Evolutionary conservation across 2,888 invertebrate species (phyloP).

Genomic region (Piscicola geometra): DNA sequence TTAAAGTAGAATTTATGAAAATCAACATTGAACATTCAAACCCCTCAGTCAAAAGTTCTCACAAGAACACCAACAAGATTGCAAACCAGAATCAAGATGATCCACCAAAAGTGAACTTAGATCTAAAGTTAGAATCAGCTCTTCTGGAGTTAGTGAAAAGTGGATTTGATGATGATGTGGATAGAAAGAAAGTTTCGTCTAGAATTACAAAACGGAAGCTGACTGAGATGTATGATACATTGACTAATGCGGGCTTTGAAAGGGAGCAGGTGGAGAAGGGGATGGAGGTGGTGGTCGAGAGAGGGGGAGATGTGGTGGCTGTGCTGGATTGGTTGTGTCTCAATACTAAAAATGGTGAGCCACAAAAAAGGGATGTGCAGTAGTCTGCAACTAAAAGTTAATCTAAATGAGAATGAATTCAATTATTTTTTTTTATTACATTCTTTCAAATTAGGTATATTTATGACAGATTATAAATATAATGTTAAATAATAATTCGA

Average conservation of each 20-base stretch:
- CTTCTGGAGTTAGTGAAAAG: slow-evolving; percentile 11
- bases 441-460: neutral
- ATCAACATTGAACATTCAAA: too few species aligned
- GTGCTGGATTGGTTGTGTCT: slow-evolving; percentile 55
- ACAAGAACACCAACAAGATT: too few species aligned
- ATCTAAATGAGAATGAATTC: neutral
- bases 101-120: slow-evolving; percentile 13
- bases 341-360: slow-evolving; percentile 50
- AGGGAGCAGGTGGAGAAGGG: slow-evolving; percentile 51
- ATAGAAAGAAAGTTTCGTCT: neutral
- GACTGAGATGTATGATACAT: slow-evolving; percentile 49
- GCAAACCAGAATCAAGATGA: neutral
- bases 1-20: too few species aligned
- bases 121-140: slow-evolving; percentile 17
- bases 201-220: slow-evolving; percentile 19
- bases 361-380: too few species aligned
- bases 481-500: neutral
- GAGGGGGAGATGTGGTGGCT: slow-evolving; percentile 53
- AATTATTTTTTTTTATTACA: neutral
- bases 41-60: too few species aligned
- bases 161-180: neutral
- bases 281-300: slow-evolving; percentile 49
- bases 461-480: neutral
- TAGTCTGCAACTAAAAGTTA: too few species aligned
- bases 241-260: slow-evolving; percentile 50